Percentiles rank a stretch among this genome's conserved stretches.
Evolutionary conservation across 2,797 vertebrate species (phyloP).

Genomic region (Pangasius larnaudii): DNA sequence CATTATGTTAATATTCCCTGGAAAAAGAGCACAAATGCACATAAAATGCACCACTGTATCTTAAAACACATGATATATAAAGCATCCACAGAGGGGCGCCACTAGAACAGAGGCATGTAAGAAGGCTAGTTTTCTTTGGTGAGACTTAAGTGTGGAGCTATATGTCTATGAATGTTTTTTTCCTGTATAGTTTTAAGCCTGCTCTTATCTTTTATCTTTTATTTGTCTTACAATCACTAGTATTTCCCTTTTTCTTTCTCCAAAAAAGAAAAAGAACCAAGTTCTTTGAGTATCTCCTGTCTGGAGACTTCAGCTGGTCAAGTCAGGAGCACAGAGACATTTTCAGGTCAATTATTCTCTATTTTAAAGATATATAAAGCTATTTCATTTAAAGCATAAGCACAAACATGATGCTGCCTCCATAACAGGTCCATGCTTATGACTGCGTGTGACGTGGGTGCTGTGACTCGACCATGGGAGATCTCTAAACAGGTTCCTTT

Average conservation of each 20-base stretch:
- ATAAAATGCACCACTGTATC: neutral
- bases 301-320: constrained; percentile 77
- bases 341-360: constrained; percentile 69
- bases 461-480: constrained; percentile 82
- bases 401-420: neutral
- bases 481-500: constrained; percentile 79
- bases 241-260: neutral
- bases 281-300: constrained; percentile 78
- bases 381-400: constrained; percentile 11
- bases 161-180: neutral
- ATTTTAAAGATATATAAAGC: constrained; percentile 3
- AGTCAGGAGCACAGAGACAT: constrained; percentile 77
- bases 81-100: constrained; percentile 53
- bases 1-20: neutral
- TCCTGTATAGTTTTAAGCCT: neutral
- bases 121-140: neutral
- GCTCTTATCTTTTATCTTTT: neutral
- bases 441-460: constrained; percentile 82
- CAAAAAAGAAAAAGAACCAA: constrained; percentile 74
- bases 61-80: constrained; percentile 20
- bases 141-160: neutral
- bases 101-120: constrained; percentile 44
- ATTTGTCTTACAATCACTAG: neutral
- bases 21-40: neutral
- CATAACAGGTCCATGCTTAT: constrained; percentile 80